Evolutionary conservation across 1,140 invertebrate genomes (phyloP).

Genomic region (Nephila pilipes): DNA sequence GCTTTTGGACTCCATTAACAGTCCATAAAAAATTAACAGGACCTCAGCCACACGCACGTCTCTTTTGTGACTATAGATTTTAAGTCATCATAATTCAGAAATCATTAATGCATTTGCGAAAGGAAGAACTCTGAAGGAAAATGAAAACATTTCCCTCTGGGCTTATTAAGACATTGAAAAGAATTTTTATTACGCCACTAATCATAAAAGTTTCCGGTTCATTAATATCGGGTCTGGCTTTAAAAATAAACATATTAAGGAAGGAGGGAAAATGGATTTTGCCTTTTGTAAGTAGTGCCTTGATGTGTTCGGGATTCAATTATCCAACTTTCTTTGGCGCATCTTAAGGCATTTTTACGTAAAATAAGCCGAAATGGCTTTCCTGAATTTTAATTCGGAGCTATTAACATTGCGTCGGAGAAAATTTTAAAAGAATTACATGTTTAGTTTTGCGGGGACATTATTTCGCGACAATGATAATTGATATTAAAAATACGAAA

Average conservation of each 20-base stretch:
- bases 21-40: slow-evolving; percentile 43
- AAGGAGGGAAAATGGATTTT: slow-evolving; percentile 48
- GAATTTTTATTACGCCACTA: slow-evolving; percentile 63
- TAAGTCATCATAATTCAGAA: slow-evolving; percentile 69
- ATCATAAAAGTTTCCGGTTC: slow-evolving; percentile 72
- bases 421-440: neutral
- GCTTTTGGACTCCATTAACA: slow-evolving; percentile 46
- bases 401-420: neutral
- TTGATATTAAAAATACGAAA: slow-evolving; percentile 5
- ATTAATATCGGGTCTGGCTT: slow-evolving; percentile 63
- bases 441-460: neutral
- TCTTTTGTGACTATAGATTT: slow-evolving; percentile 41
- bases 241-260: slow-evolving; percentile 69
- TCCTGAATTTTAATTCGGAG: slow-evolving; percentile 51
- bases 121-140: neutral
- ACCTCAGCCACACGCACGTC: neutral
- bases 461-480: slow-evolving; percentile 3
- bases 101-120: slow-evolving; percentile 67
- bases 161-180: slow-evolving; percentile 56
- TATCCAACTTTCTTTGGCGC: slow-evolving; percentile 7
- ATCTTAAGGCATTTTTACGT: neutral
- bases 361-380: slow-evolving; percentile 42
- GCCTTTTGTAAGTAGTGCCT: slow-evolving; percentile 27
- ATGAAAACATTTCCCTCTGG: slow-evolving; percentile 69
- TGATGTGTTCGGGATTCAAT: slow-evolving; percentile 62